A percentile compares a stretch with the other conserved stretches of the same genome.
phyloP scores from a whole-genome alignment of 2,113 vertebrate genomes.

The Dromas ardeola region DNA sequence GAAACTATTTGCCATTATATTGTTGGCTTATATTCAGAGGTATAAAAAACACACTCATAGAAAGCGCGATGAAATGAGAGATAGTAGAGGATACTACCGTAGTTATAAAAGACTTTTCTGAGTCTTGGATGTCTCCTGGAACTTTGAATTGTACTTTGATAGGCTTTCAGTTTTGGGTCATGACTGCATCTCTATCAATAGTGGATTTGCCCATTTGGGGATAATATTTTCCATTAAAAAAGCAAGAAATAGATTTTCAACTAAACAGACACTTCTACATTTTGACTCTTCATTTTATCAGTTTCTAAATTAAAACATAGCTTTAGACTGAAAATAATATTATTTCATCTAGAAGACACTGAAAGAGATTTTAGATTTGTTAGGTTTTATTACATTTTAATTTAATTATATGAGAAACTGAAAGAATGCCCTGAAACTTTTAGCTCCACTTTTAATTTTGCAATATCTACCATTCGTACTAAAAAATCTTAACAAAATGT shows the following conservation, averaged over 20 bases:
- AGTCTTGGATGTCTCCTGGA: background rate
- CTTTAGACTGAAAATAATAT: background rate
- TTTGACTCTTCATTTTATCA: background rate
- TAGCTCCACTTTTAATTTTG: background rate
- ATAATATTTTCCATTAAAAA: background rate
- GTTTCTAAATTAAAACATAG: background rate
- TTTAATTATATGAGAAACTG: background rate
- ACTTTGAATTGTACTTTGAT: background rate
- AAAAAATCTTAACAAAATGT: background rate
- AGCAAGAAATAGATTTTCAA: background rate
- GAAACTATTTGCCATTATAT: background rate
- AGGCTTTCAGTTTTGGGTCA: background rate
- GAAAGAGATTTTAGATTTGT: background rate
- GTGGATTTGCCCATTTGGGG: background rate
- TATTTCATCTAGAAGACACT: background rate
- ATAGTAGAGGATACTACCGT: background rate
- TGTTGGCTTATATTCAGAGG: rapidly evolving
- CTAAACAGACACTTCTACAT: background rate
- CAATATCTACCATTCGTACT: background rate
- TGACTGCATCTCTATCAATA: background rate
- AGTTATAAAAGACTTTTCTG: background rate
- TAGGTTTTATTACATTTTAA: background rate
- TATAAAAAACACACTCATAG: background rate
- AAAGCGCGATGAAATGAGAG: background rate
- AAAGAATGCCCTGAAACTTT: background rate